Percentiles rank a stretch among this genome's conserved stretches.
These are phyloP conservation scores for Drosophila villosipedis DNA, from an alignment of 2,888 invertebrate genomes.

Conservation along the genomic window DNA sequence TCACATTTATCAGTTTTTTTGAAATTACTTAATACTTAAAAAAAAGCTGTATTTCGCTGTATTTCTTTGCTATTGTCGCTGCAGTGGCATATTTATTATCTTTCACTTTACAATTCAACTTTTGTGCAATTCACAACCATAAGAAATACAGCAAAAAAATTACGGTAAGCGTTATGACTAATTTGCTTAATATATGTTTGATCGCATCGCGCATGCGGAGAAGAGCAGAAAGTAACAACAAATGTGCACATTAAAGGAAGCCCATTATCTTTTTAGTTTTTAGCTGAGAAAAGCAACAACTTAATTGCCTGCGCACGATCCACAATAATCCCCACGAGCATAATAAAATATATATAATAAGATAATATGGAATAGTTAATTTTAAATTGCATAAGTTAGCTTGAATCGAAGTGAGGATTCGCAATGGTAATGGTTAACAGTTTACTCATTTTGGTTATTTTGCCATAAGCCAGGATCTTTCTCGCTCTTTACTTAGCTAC, in stretches of 20 bases:
- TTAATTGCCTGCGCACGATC: too few relatives aligned
- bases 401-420: background rate
- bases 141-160: background rate
- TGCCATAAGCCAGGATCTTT: background rate
- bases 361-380: background rate
- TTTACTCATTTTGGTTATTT: background rate
- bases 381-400: background rate
- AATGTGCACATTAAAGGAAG: background rate
- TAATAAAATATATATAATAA: background rate
- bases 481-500: background rate
- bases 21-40: background rate
- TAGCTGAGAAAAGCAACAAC: background rate
- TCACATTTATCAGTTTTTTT: background rate
- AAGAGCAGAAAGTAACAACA: background rate
- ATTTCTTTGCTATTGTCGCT: background rate
- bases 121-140: background rate
- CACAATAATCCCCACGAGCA: too few relatives aligned
- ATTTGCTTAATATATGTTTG: background rate
- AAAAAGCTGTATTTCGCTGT: background rate
- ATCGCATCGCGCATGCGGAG: background rate
- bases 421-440: background rate
- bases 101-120: background rate
- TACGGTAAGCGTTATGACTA: background rate
- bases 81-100: background rate
- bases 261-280: background rate